Evolutionary conservation across 2,113 vertebrate genomes (phyloP).

Genomic region (Antigone vipio): DNA sequence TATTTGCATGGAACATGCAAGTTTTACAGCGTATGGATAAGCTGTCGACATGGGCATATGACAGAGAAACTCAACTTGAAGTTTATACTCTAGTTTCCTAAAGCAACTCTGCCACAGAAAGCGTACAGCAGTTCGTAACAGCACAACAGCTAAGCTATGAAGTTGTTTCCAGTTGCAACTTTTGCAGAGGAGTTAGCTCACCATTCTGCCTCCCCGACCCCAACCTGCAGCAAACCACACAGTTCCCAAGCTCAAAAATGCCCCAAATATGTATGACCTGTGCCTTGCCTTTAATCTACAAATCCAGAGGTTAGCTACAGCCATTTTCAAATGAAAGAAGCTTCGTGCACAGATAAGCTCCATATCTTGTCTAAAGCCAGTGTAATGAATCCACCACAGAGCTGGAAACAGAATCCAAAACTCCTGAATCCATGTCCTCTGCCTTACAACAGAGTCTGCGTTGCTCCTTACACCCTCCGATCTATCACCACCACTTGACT

Average conservation of each 20-base stretch:
- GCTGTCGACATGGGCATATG: background rate
- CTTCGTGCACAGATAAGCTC: background rate
- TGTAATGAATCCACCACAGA: background rate
- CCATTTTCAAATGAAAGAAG: background rate
- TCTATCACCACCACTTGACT: background rate
- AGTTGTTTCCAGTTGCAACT: background rate
- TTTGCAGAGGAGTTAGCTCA: background rate
- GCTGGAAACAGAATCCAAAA: background rate
- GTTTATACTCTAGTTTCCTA: background rate
- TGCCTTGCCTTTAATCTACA: background rate
- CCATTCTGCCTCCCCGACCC: background rate
- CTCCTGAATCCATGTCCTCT: background rate
- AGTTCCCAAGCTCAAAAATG: background rate
- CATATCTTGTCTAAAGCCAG: background rate
- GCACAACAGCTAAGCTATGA: background rate
- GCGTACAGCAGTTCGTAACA: accelerated
- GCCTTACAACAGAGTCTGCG: background rate
- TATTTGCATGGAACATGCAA: background rate
- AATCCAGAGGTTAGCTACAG: background rate
- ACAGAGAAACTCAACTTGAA: background rate
- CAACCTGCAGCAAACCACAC: background rate
- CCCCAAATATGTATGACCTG: background rate
- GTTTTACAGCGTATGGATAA: background rate
- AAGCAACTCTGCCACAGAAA: background rate
- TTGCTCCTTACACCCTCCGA: background rate